Percentiles rank a stretch among this genome's conserved stretches.
Evolutionary conservation across 2,113 vertebrate species (phyloP).

Genomic region (Oncorhynchus tshawytscha): DNA sequence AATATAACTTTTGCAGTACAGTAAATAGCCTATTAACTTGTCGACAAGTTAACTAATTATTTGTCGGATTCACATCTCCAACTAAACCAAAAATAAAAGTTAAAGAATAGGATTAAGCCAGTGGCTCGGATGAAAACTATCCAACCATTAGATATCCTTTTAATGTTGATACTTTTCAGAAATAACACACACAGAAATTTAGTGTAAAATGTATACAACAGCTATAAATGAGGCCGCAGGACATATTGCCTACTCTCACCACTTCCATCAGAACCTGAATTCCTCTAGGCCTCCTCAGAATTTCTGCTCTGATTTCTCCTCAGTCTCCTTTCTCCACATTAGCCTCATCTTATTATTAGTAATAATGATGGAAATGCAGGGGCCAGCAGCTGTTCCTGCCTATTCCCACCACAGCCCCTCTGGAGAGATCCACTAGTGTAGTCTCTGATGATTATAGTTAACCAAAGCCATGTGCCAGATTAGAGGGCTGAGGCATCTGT

Average conservation of each 20-base stretch:
- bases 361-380: constrained; percentile 23
- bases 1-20: no score
- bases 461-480: constrained; percentile 12
- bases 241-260: neutral
- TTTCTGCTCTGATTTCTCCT: neutral
- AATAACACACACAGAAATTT: no score
- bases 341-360: constrained; percentile 14
- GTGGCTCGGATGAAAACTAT: no score
- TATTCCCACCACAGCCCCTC: neutral
- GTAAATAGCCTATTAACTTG: no score
- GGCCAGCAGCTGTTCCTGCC: constrained; percentile 41
- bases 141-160: no score
- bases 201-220: no score
- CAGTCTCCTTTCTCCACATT: constrained; percentile 1
- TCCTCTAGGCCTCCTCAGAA: neutral
- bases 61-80: no score
- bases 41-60: no score
- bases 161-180: no score
- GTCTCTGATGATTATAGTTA: constrained; percentile 27
- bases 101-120: no score
- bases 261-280: neutral
- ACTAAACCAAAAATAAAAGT: no score
- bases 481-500: constrained; percentile 19
- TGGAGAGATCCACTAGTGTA: constrained; percentile 5
- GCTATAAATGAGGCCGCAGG: no score